Conservation (phyloP, 2,113 vertebrate genomes). For the Geococcyx californianus region DNA sequence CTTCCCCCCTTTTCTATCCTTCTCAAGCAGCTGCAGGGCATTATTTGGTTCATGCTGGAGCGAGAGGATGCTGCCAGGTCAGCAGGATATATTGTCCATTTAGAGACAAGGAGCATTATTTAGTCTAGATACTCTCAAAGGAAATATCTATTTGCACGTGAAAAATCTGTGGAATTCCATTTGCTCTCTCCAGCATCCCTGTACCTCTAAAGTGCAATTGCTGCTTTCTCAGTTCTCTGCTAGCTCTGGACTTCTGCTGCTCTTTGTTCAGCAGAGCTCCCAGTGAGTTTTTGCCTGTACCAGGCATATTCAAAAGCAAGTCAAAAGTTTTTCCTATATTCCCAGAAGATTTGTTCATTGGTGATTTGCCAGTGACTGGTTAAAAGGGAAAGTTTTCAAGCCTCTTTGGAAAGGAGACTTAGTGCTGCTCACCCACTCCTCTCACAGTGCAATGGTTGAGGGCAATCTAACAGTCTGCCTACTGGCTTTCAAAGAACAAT, state of each 20-base stretch:
- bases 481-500: not conserved
- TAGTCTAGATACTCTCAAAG: constrained; percentile 74
- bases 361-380: not conserved
- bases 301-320: not conserved
- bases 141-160: constrained; percentile 72
- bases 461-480: not conserved
- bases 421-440: not conserved
- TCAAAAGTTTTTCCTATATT: not conserved
- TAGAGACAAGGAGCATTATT: constrained; percentile 68
- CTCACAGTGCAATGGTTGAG: not conserved
- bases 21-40: not conserved
- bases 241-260: not conserved
- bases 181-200: not conserved
- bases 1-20: not conserved
- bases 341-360: not conserved
- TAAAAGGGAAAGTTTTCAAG: not conserved
- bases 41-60: not conserved
- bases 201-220: not conserved
- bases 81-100: constrained; percentile 27
- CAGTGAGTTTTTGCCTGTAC: not conserved
- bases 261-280: not conserved
- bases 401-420: not conserved
- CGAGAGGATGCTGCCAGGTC: not conserved
- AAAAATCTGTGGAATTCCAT: constrained; percentile 74
- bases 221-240: not conserved